Evolutionary conservation across 2,113 vertebrate species (phyloP), one percentile per base, ranked within the genome.

Genomic region (Reinhardtius hippoglossoides): DNA sequence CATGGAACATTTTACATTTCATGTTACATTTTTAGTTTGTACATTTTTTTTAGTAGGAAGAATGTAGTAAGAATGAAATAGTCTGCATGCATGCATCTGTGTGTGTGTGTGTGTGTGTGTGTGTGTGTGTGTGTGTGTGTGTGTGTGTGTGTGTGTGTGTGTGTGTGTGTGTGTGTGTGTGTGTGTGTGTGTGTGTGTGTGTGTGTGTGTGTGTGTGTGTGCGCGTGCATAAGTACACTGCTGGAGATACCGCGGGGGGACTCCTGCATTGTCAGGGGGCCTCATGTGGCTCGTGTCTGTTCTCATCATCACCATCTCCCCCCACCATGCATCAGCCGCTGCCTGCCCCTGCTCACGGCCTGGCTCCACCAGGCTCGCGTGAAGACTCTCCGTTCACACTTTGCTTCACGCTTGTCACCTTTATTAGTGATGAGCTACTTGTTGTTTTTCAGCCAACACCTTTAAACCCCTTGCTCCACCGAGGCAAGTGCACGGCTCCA

Each of bases 241-340:
- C 82, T 92, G 89, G 87, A 89, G 74, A 77, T 86, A 91, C 91
- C 76, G 66, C 91, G 69, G 91, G 54, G 88, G 90, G 80, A 79
- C 87, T 85, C 82, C 79, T 86, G 71, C 91, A 83, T 91, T 87
- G 92, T 94, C 85, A 89, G 87, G 78, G 87, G 92, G 91, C 92
- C 93, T 94, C 93, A 94, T 94, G 94, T 93, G 93, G 94, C 91
- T 94, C 74, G 88, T 93, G 93, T 94, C 92, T 91, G 89, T 89
- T 94, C 92, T 92, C 87, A 94, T 94, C 93, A 94, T 90, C 92
- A 86, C 89, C 87, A 90, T 74, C 77, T 54, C 89, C 76, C 64
- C 67, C 55, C 61, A 61, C 61, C 24, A 62, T 54, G 67, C 83
- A 71, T 66, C 82, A 87, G 61, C 76, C 70, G 23, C 81, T 14